Percentiles rank a stretch among this genome's conserved stretches.
These are phyloP conservation scores for Bubo blakistoni DNA, from an alignment of 2,113 vertebrate species.

Conservation along the genomic window DNA sequence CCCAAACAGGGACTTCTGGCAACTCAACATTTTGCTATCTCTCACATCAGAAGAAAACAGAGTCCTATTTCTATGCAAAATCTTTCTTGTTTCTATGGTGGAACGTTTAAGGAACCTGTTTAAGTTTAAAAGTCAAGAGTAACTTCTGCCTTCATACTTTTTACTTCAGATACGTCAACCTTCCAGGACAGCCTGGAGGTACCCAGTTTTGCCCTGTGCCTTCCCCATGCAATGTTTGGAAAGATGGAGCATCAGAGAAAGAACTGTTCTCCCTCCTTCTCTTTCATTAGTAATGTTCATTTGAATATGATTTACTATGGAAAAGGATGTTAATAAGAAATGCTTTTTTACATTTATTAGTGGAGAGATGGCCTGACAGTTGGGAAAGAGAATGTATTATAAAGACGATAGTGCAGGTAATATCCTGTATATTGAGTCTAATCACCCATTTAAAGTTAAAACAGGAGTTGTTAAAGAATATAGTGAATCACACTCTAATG, in stretches of 20 bases:
- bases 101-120: background rate
- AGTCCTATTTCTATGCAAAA: background rate
- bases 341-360: slow-evolving; percentile 72
- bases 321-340: slow-evolving; percentile 72
- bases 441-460: slow-evolving; percentile 83
- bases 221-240: slow-evolving; percentile 15
- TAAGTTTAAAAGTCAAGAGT: background rate
- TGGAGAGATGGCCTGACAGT: slow-evolving; percentile 67
- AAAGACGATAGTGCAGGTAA: slow-evolving; percentile 75
- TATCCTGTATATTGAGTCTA: slow-evolving; percentile 81
- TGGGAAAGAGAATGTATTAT: slow-evolving; percentile 73
- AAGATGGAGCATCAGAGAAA: slow-evolving; percentile 1
- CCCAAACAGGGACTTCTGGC: background rate
- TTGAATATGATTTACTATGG: slow-evolving; percentile 72
- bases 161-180: background rate
- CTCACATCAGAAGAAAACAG: background rate
- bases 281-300: slow-evolving; percentile 64
- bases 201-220: background rate
- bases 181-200: background rate
- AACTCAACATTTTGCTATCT: background rate
- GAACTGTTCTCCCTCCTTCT: slow-evolving; percentile 15
- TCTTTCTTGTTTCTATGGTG: background rate
- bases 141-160: background rate
- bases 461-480: slow-evolving; percentile 81
- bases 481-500: slow-evolving; percentile 77